These are phyloP conservation scores for Pterobdella sp. DNA, from an alignment of 2,888 invertebrate genomes.

Conservation along the genomic window DNA sequence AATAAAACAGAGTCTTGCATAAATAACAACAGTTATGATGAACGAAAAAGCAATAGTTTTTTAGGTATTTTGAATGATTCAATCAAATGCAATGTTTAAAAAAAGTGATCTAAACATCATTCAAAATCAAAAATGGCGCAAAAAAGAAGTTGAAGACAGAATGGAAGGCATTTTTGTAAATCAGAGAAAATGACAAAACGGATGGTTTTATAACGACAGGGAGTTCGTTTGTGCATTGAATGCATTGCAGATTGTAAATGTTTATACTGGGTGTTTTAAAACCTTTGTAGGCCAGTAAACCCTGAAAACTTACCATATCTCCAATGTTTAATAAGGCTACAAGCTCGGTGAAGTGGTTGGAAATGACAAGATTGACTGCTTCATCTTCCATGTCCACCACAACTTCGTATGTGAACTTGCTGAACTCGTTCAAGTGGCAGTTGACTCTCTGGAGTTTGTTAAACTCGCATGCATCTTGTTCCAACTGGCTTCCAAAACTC, in stretches of 20 bases:
- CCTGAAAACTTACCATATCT: conserved; percentile 72
- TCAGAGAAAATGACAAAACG: conserved; percentile 39
- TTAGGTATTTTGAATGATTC: no score
- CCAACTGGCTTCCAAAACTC: conserved; percentile 21
- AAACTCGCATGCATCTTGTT: conserved; percentile 40
- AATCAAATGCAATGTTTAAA: no score
- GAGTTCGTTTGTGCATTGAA: conserved; percentile 60
- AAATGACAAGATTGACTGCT: conserved; percentile 59
- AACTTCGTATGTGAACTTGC: conserved; percentile 42
- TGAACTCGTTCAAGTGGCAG: conserved; percentile 43
- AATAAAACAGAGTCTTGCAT: no score
- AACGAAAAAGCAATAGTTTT: no score
- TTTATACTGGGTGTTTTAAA: conserved; percentile 60
- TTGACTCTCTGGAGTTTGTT: conserved; percentile 40
- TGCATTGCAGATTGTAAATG: conserved; percentile 65
- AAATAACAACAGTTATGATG: no score
- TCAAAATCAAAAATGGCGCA: conserved; percentile 46
- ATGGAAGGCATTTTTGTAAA: conserved; percentile 41
- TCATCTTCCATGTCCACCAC: conserved; percentile 30
- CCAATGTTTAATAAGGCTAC: conserved; percentile 62
- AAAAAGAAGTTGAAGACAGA: conserved; percentile 46
- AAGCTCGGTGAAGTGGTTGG: conserved; percentile 66
- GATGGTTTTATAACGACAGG: conserved; percentile 31
- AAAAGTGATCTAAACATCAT: no score
- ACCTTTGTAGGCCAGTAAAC: conserved; percentile 58